Conservation (phyloP, 2,888 invertebrate species). For the Mycalesis mineus region DNA sequence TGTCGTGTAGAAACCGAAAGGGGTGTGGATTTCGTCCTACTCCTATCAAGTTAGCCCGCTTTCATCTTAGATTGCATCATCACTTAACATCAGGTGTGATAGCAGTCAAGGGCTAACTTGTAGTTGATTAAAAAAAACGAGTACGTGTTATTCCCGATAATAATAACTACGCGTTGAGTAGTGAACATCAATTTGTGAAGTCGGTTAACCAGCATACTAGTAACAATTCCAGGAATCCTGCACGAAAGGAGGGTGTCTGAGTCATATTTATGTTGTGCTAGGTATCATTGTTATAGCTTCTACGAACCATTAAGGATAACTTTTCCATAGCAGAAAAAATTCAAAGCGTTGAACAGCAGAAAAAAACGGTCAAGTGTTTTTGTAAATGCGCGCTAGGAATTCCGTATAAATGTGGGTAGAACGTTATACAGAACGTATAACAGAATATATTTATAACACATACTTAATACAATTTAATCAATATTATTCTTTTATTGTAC, state of each 20-base stretch:
- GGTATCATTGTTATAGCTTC: constrained; percentile 2
- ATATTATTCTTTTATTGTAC: too few relatives aligned
- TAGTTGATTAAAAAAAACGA: too few relatives aligned
- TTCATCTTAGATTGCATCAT: too few relatives aligned
- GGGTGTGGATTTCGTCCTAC: too few relatives aligned
- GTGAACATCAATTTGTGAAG: background rate
- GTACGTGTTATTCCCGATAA: too few relatives aligned
- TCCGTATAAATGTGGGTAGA: background rate
- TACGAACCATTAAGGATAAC: background rate
- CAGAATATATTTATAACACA: background rate
- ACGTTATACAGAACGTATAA: too few relatives aligned
- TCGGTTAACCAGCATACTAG: background rate
- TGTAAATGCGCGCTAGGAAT: background rate
- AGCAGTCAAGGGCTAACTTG: too few relatives aligned
- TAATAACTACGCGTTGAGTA: too few relatives aligned
- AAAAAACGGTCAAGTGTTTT: background rate
- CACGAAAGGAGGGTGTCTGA: background rate
- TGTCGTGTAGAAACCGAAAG: too few relatives aligned
- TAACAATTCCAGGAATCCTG: background rate
- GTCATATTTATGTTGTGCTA: constrained; percentile 2
- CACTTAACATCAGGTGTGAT: too few relatives aligned
- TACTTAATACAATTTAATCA: too few relatives aligned
- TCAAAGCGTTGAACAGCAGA: background rate
- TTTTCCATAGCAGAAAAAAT: constrained; percentile 5
- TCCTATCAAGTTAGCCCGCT: too few relatives aligned